Base-by-base conservation (phyloP, 2,113 vertebrate genomes). In the Addax nasomaculatus region DNA sequence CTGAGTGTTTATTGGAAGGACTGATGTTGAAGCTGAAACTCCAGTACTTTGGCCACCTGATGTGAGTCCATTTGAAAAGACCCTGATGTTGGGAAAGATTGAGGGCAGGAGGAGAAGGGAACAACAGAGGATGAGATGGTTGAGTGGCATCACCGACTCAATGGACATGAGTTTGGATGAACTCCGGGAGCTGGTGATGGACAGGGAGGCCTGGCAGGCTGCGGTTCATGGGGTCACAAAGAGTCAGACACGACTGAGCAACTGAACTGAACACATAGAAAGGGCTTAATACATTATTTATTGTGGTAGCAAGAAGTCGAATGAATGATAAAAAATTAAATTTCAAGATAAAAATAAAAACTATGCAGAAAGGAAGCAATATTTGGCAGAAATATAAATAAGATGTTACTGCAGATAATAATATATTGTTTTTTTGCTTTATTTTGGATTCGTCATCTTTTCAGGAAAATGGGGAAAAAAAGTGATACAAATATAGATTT, bases 261-360 rank as follows among this genome's bases (percentile, higher is more conserved):
- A 70, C n/a, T 39, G n/a, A 39, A 23, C n/a, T 39, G 67, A 70
- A 30, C 6, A 83, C 2, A 47, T 36, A 67, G 25, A 25, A 87
- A n/a, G 29, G 23, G 33, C 15, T 76, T 84, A 83, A n/a, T 49
- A 70, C n/a, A 36, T 76, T 21, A 53, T n/a, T 81, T 92, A 43
- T n/a, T 45, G 8, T 8, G 23, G 53, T 2, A 16, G 4, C 29
- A 16, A 6, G 9, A 45, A 10, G 36, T 58, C 16, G 53, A 94
- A 89, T 88, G 13, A 97, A 60, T 85, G 47, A 51, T 73, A 11
- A 92, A 76, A 95, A 67, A 10, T 53, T 70, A 70, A 60, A 95
- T 91, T 92, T 89, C 47, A 55, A 96, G 81, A 27, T 73, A 85
- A 90, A 70, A 4, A 1, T n/a, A 85, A 43, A 88, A 86, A 64